Base-by-base conservation (phyloP, 2,113 vertebrate genomes). In the Gorsachius goisagi region DNA sequence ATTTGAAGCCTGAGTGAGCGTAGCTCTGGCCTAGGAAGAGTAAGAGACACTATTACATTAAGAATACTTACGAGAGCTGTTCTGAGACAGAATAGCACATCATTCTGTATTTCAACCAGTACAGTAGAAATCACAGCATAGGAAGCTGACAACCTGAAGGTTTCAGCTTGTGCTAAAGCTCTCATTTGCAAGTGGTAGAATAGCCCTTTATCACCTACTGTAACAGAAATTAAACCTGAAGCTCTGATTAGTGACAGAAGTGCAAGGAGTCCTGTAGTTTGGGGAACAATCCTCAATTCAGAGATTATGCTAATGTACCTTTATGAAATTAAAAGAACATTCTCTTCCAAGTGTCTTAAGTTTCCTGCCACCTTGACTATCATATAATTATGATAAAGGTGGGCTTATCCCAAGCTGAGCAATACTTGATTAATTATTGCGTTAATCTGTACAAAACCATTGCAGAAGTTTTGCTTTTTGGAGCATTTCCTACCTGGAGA, bases 1-100 rank as follows among this genome's bases (percentile, higher is more conserved):
- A 96, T 99, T 99, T 78, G 99, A 99, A 98, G 99, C 99, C 97
- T 99, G 99, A 97, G 98, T 99, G 97, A 99, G 99, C 3, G 99
- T 99, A 93, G 99, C 99, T 97, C 99, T 99, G 86, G 99, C 99
- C 99, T 99, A 97, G 59, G 95, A 95, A 95, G 56, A 96, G 75
- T 33, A 81, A 92, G 45, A 97, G 9, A 75, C 47, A 88, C 12
- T 41, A 45, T 30, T n/a, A 69, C 24, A 32, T 60, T 11, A 62
- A 15, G 15, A 74, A 32, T 8, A 49, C 11, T 67, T 7, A 56
- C 11, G 18, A 78, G 37, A 89, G 26, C 12, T 77, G 58, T 8
- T 78, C 21, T 32, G 45, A 55, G 74, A 76, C 14, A 47, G 26
- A 15, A 27, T 5, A 27, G 32, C 37, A 87, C 9, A 15, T 26